A percentile compares a stretch with the other conserved stretches of the same genome.
phyloP scores from a whole-genome alignment of 2,888 invertebrate species.

The Cheilosia vulpina region DNA sequence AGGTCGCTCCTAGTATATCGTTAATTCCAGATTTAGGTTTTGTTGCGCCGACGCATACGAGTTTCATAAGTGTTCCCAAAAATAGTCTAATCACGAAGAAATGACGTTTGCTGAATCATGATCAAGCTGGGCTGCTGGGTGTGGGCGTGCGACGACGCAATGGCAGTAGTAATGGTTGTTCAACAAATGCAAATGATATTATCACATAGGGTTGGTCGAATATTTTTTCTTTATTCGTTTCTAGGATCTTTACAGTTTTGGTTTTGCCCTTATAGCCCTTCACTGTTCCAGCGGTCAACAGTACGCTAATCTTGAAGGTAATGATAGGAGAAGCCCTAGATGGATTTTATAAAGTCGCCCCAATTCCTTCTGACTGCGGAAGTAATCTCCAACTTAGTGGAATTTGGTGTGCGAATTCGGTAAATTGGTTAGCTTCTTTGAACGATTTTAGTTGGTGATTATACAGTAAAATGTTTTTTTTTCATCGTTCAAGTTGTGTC shows the following conservation, averaged over 20 bases:
- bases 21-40: constrained; percentile 85
- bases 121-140: constrained; percentile 60
- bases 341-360: too few species aligned
- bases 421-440: too few species aligned
- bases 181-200: constrained; percentile 71
- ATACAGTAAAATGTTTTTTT: too few species aligned
- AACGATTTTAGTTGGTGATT: too few species aligned
- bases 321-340: too few species aligned
- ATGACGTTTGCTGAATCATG: constrained; percentile 83
- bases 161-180: constrained; percentile 68
- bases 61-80: constrained; percentile 81
- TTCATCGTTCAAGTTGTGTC: too few species aligned
- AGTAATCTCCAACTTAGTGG: too few species aligned
- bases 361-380: too few species aligned
- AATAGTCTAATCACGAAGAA: constrained; percentile 81
- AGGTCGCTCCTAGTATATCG: constrained; percentile 84
- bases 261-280: too few species aligned
- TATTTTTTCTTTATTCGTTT: constrained; percentile 9
- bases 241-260: neutral
- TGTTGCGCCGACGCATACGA: constrained; percentile 83
- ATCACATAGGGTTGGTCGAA: constrained; percentile 62
- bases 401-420: too few species aligned
- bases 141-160: constrained; percentile 47
- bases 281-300: too few species aligned
- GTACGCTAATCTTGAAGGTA: too few species aligned